phyloP scores from a whole-genome alignment of 2,797 vertebrate species.

The Schizopygopsis malacanthus region DNA sequence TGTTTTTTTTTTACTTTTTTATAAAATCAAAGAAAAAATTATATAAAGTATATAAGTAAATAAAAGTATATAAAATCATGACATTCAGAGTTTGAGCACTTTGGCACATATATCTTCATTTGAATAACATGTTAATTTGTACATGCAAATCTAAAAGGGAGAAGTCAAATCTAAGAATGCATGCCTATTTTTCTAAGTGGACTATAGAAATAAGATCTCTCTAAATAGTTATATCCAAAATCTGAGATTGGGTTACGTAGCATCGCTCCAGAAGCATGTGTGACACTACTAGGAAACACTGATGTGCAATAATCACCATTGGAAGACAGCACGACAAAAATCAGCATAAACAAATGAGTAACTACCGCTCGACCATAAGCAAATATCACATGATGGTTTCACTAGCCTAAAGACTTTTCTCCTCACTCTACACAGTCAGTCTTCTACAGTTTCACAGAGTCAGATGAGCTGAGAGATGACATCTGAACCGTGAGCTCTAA shows the following conservation, averaged over 20 bases:
- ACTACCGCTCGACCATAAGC: not conserved
- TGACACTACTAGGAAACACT: slow-evolving; percentile 35
- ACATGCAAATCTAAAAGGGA: not conserved
- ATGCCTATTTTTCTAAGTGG: not conserved
- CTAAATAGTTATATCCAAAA: not conserved
- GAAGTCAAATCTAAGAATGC: not conserved
- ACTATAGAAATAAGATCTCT: not conserved
- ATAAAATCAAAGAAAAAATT: not conserved
- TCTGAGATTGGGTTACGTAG: slow-evolving; percentile 7
- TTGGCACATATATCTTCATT: not conserved
- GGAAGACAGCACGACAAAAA: not conserved
- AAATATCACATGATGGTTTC: slow-evolving; percentile 7
- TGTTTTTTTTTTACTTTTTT: not conserved
- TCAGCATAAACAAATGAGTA: not conserved
- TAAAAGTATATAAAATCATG: not conserved
- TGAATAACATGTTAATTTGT: not conserved
- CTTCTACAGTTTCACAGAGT: not conserved
- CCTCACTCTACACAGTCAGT: not conserved
- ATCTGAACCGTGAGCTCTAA: not conserved
- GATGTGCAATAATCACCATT: not conserved
- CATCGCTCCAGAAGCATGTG: not conserved
- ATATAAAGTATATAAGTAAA: not conserved
- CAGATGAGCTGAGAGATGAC: slow-evolving; percentile 7
- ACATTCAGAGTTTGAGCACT: not conserved
- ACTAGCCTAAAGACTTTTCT: not conserved